These are phyloP conservation scores for Aplidium turbinatum DNA, from an alignment of 23 tunicate species.

Conservation along the genomic window DNA sequence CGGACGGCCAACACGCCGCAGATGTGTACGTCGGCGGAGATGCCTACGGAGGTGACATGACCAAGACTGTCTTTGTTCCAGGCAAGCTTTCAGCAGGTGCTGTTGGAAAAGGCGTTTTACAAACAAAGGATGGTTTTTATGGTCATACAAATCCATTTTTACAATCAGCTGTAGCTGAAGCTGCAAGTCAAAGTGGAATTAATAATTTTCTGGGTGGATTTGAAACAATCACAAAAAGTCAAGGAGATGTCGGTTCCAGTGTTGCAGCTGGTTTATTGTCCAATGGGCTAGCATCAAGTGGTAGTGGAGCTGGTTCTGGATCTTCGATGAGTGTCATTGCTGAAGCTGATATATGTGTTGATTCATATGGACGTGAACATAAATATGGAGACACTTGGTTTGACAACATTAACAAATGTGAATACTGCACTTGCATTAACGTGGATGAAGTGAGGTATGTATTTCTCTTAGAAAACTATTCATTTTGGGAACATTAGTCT, in stretches of 20 bases:
- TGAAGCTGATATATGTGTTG: conserved; percentile 68
- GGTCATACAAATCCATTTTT: neutral
- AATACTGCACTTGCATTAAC: conserved; percentile 51
- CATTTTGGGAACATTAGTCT: neutral
- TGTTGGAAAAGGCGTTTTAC: neutral
- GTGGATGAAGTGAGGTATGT: conserved; percentile 46
- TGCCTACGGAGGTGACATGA: neutral
- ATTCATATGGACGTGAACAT: conserved; percentile 45
- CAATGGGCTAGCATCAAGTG: neutral
- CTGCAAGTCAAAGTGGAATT: neutral
- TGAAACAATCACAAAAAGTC: neutral
- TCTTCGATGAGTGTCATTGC: conserved; percentile 22
- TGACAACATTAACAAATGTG: conserved; percentile 32
- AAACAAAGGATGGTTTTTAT: neutral
- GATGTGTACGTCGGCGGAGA: conserved; percentile 25
- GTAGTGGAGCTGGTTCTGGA: neutral
- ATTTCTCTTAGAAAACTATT: neutral
- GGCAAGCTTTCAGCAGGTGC: conserved; percentile 2
- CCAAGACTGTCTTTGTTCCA: conserved; percentile 20
- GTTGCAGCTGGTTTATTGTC: neutral
- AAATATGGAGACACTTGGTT: conserved; percentile 70
- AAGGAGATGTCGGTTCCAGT: neutral
- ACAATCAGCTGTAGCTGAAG: neutral
- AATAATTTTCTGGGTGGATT: neutral
- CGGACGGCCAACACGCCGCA: conserved; percentile 20